Evolutionary conservation across 1,140 invertebrate species (phyloP).

Genomic region (Bombus breviceps): DNA sequence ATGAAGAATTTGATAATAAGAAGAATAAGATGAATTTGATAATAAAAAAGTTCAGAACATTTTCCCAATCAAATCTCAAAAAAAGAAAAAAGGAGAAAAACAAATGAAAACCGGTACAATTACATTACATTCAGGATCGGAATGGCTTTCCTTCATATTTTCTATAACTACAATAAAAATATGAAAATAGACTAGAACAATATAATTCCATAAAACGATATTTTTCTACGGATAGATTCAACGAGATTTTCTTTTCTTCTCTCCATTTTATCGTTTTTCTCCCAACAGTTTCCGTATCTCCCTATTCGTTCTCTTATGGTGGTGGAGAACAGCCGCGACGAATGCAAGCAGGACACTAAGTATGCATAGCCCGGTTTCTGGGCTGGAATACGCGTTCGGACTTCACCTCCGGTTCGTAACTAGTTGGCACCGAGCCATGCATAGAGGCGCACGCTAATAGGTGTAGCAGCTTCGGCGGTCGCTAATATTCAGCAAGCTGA

Average conservation of each 20-base stretch:
- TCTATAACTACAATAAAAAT: too few species aligned
- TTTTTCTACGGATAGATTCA: neutral
- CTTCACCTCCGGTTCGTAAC: slow-evolving; percentile 74
- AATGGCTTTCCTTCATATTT: too few species aligned
- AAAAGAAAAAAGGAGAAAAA: too few species aligned
- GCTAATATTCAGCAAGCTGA: slow-evolving; percentile 76
- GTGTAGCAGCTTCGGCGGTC: slow-evolving; percentile 64
- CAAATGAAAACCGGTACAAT: too few species aligned
- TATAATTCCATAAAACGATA: neutral
- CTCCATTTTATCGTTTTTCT: neutral
- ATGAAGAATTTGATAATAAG: too few species aligned
- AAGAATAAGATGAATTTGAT: too few species aligned
- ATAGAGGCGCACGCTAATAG: slow-evolving; percentile 77
- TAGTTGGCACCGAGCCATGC: slow-evolving; percentile 79
- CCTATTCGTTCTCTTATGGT: neutral
- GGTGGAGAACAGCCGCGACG: neutral
- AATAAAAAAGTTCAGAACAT: too few species aligned
- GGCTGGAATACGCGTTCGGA: slow-evolving; percentile 71
- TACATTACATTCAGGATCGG: too few species aligned
- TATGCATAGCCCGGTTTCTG: slow-evolving; percentile 71
- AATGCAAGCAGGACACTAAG: slow-evolving; percentile 64
- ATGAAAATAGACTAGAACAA: too few species aligned
- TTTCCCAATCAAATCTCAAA: too few species aligned
- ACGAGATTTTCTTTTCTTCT: neutral
- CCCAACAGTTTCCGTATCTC: neutral